A percentile compares a stretch with the other conserved stretches of the same genome.
These are phyloP conservation scores for Microcebus lehilahytsara DNA, from an alignment of 2,113 vertebrate genomes.

Conservation along the genomic window DNA sequence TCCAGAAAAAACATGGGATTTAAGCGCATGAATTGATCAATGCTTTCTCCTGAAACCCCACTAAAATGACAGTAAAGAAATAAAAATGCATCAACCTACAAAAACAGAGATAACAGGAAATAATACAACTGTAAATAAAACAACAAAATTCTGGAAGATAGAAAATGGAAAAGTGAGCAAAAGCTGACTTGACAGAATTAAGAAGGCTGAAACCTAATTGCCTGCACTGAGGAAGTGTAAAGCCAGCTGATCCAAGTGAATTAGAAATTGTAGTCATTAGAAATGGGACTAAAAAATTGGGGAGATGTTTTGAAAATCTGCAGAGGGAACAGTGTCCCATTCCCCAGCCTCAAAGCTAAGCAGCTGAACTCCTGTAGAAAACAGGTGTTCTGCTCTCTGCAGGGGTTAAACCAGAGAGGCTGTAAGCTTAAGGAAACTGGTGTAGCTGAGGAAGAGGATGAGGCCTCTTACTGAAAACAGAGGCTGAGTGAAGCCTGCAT, in stretches of 20 bases:
- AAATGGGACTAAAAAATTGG: neutral
- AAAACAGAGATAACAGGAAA: neutral
- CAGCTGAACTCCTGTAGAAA: neutral
- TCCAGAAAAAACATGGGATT: neutral
- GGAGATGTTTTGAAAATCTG: neutral
- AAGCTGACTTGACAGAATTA: neutral
- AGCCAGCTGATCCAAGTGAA: neutral
- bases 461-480: neutral
- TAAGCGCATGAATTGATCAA: neutral
- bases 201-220: neutral
- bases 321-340: neutral
- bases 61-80: neutral
- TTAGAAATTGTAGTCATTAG: neutral
- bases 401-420: neutral
- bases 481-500: neutral
- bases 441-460: neutral
- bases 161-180: neutral
- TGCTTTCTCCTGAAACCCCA: neutral
- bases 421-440: neutral
- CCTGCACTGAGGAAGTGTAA: neutral
- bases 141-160: neutral
- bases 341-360: neutral
- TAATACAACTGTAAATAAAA: neutral
- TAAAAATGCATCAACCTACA: conserved; percentile 5
- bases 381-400: neutral